Evolutionary conservation across 2,113 vertebrate genomes (phyloP).

Genomic region (Eclectus roratus): DNA sequence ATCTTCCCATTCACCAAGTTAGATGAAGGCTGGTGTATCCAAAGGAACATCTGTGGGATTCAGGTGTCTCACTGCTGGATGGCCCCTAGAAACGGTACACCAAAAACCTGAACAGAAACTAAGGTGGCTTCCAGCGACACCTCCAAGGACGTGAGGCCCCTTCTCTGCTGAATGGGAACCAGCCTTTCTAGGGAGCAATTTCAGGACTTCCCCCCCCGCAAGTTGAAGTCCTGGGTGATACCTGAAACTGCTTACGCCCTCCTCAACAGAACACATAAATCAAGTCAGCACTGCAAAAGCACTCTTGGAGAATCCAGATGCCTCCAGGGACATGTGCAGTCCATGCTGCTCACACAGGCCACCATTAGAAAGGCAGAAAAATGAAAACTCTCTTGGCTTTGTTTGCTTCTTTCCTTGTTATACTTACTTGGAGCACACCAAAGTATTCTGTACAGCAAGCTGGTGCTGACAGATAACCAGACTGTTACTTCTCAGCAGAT

Average conservation of each 20-base stretch:
- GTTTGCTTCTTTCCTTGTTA: background rate
- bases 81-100: background rate
- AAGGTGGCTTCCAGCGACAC: background rate
- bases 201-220: background rate
- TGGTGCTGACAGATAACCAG: background rate
- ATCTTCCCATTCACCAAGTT: background rate
- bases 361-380: background rate
- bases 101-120: background rate
- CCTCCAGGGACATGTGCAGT: background rate
- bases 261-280: background rate
- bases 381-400: background rate
- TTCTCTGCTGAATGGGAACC: background rate
- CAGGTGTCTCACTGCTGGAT: background rate
- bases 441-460: background rate
- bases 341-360: background rate
- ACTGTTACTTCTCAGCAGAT: background rate
- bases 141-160: background rate
- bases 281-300: slow-evolving; percentile 13
- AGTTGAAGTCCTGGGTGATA: background rate
- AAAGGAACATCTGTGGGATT: background rate
- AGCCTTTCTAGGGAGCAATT: background rate
- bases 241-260: background rate
- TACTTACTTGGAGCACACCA: background rate
- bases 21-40: background rate
- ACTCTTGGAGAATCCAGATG: background rate